Evolutionary conservation across 2,888 invertebrate species (phyloP).

Genomic region (Falcaria lacertinaria): DNA sequence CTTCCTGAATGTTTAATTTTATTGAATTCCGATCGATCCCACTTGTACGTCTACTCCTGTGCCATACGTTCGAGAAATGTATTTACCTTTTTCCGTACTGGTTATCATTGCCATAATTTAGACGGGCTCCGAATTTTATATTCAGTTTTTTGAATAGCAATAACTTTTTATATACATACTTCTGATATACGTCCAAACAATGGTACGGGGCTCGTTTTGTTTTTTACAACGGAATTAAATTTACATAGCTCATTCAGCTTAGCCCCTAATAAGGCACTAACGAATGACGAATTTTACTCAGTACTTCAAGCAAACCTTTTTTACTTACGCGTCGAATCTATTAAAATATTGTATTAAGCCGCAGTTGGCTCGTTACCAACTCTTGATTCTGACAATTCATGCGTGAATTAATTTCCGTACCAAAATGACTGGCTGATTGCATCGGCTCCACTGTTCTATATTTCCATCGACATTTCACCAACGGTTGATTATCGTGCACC

Average conservation of each 20-base stretch:
- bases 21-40: slow-evolving; percentile 63
- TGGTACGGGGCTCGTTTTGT: no score
- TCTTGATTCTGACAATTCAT: slow-evolving; percentile 14
- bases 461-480: slow-evolving; percentile 7
- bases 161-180: no score
- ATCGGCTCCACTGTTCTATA: slow-evolving; percentile 17
- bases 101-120: slow-evolving; percentile 15
- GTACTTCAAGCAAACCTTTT: slow-evolving; percentile 8
- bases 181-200: no score
- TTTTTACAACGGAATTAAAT: no score
- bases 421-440: slow-evolving; percentile 38
- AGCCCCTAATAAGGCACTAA: no score
- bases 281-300: no score
- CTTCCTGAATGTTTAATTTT: slow-evolving; percentile 67
- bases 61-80: slow-evolving; percentile 38
- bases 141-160: no score
- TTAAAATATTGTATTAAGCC: not conserved
- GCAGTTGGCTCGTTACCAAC: not conserved
- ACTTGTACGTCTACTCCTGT: slow-evolving; percentile 19
- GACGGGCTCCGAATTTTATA: no score
- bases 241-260: no score
- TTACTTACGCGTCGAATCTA: slow-evolving; percentile 13
- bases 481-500: not conserved
- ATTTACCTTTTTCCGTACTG: slow-evolving; percentile 25
- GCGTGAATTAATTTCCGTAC: slow-evolving; percentile 43